phyloP scores from a whole-genome alignment of 2,797 vertebrate genomes.

The Pseudocheirus occidentalis region DNA sequence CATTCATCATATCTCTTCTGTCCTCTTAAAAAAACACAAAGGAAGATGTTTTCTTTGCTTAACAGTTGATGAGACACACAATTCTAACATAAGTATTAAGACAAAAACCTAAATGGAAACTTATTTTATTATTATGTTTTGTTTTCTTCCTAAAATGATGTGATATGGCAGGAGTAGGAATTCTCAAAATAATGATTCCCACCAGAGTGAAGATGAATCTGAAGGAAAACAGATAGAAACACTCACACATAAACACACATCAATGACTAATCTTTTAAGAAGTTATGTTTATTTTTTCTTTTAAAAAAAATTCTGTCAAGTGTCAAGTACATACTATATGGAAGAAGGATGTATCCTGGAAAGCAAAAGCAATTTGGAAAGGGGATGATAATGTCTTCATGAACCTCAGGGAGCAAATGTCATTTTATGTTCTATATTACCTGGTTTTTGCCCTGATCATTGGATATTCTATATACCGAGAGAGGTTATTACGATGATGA shows the following conservation, averaged over 20 bases:
- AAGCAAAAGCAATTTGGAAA: constrained; percentile 7
- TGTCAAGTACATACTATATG: neutral
- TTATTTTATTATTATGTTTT: neutral
- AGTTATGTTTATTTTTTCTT: neutral
- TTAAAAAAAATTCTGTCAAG: neutral
- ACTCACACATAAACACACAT: neutral
- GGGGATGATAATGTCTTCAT: neutral
- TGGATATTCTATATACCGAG: constrained; percentile 1
- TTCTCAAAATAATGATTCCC: neutral
- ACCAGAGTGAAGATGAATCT: neutral
- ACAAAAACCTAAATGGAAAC: neutral
- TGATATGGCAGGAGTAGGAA: neutral
- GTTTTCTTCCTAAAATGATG: neutral
- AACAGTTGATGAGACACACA: neutral
- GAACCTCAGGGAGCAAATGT: neutral
- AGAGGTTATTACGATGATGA: neutral
- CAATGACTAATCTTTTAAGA: neutral
- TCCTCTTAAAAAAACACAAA: neutral
- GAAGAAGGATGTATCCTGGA: constrained; percentile 16
- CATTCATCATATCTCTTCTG: neutral
- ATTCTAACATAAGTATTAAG: neutral
- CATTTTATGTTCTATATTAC: constrained; percentile 3
- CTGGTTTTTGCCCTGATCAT: neutral
- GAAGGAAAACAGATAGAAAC: neutral
- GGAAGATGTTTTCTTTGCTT: neutral